Evolutionary conservation across 2,888 invertebrate genomes (phyloP).

Genomic region (Melitaea athalia): DNA sequence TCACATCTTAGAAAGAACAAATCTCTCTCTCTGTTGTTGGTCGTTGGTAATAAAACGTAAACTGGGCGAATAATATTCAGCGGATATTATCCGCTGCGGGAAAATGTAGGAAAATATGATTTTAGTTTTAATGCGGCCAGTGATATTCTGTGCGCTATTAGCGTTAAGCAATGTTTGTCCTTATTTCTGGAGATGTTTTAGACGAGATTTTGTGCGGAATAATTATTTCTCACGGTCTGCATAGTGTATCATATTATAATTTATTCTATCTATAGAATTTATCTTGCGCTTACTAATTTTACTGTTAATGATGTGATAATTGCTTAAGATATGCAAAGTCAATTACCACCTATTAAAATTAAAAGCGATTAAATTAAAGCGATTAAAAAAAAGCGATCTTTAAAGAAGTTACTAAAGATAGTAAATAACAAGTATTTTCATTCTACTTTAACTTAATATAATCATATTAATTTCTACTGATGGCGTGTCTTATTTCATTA

Average conservation of each 20-base stretch:
- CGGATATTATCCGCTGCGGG: not conserved
- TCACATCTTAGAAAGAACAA: slow-evolving; percentile 15
- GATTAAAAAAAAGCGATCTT: no score
- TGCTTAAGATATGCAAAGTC: no score
- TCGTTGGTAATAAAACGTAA: not conserved
- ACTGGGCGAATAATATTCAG: not conserved
- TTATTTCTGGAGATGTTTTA: not conserved
- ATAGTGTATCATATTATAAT: not conserved
- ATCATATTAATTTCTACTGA: no score
- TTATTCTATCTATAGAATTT: not conserved
- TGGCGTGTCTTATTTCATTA: no score
- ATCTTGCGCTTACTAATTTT: not conserved
- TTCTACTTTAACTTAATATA: no score
- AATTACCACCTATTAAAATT: no score
- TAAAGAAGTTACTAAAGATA: no score
- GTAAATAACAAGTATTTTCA: no score
- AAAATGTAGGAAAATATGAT: not conserved
- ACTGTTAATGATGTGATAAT: no score
- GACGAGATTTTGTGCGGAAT: not conserved
- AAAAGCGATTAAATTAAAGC: no score
- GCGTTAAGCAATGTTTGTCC: not conserved
- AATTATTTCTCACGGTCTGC: not conserved
- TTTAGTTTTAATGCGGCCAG: not conserved
- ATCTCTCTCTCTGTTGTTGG: not conserved
- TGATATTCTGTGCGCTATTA: not conserved